Evolutionary conservation across 2,113 vertebrate genomes (phyloP), one percentile per base, ranked within the genome.

Genomic region (Clarias batrachus): DNA sequence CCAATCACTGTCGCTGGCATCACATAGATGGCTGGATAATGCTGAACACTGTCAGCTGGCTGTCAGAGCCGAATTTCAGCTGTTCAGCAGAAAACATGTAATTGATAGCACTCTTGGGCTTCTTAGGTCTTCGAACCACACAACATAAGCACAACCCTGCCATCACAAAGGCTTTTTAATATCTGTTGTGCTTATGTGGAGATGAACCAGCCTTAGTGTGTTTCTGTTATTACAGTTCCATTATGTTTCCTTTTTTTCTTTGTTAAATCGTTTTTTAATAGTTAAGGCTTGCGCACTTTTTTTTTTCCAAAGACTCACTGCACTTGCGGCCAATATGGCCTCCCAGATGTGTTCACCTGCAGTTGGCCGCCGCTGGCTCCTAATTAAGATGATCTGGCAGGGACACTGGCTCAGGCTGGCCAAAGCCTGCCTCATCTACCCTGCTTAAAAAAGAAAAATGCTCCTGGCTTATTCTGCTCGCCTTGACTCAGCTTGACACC

Each of bases 331-430:
- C 90, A 89, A 87, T 87, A 89, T 89, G 86, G 85, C 83, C 56
- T 91, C 89, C 91, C 92, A 91, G 87, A 90, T 92, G 87, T 90
- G 88, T 89, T 90, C 76, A 91, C 87, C 84, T 90, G 88, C 84
- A 73, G 84, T 86, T 87, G 80, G 87, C 87, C 80, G 88, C 84
- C 79, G 87, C 81, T 74, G 87, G 70, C 86, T 87, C 89, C 88
- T 91, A 91, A 92, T 92, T 93, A 92, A 92, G 92, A 92, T 83
- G 86, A 86, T 78, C 90, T 87, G 85, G 89, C 88, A 76, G 60
- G 86, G 82, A 57, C 59, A 81, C 56, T 56, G 82, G 82, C 82
- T 73, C 82, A 81, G 66, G 79, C 87, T 81, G 82, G 56, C 73
- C 88, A 83, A 81, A 86, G 77, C 86, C 80, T 84, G 85, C 83